A percentile compares a stretch with the other conserved stretches of the same genome.
Conservation (phyloP, 2,888 invertebrate species). For the Chymomyza procnemis region DNA sequence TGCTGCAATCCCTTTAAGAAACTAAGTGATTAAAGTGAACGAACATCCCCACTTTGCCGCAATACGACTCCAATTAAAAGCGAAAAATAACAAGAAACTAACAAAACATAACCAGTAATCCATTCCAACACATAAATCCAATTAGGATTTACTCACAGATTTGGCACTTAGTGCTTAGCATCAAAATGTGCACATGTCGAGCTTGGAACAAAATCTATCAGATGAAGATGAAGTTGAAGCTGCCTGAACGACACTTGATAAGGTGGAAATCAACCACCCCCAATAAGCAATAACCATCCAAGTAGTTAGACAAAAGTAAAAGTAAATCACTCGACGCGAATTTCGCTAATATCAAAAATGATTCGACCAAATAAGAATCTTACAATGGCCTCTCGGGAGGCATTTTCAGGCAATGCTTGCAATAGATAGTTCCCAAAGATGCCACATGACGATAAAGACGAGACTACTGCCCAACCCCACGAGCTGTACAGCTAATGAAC, state of each 20-base stretch:
- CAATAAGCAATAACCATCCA: conserved; percentile 42
- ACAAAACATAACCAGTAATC: conserved; percentile 67
- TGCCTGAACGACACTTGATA: conserved; percentile 52
- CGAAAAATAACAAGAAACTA: conserved; percentile 36
- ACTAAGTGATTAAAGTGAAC: not conserved
- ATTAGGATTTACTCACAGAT: conserved; percentile 66
- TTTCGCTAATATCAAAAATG: conserved; percentile 75
- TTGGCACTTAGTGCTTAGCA: conserved; percentile 42
- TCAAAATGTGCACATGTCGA: conserved; percentile 15
- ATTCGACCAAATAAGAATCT: conserved; percentile 47
- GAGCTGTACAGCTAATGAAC: conserved; percentile 66
- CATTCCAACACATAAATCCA: conserved; percentile 72
- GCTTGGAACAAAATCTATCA: too few relatives aligned
- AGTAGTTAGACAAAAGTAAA: conserved; percentile 60
- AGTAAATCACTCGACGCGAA: conserved; percentile 74
- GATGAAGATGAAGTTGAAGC: not conserved
- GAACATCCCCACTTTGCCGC: conserved; percentile 16
- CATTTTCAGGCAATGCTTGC: conserved; percentile 53
- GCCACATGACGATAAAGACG: conserved; percentile 51
- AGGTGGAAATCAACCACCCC: conserved; percentile 21
- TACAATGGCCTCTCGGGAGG: conserved; percentile 67
- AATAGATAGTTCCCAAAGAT: conserved; percentile 1
- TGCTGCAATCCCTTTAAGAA: not conserved
- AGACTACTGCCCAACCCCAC: conserved; percentile 13
- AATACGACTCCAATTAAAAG: conserved; percentile 52